phyloP scores from a whole-genome alignment of 2,113 vertebrate genomes.

The Ctenomys sociabilis region DNA sequence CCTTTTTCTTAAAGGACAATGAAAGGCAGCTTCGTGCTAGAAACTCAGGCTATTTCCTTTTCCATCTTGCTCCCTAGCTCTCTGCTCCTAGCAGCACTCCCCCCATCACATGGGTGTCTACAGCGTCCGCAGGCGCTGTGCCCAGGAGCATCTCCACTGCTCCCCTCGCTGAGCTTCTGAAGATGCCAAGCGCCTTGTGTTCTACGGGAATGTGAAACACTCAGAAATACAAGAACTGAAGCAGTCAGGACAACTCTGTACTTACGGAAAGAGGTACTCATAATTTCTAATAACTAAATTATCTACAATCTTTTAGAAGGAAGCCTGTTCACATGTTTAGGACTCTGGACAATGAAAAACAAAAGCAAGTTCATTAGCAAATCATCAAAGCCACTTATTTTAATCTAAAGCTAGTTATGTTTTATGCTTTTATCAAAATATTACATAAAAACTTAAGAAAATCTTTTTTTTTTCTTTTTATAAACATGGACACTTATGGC shows the following conservation, averaged over 20 bases:
- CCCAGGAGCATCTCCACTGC: conserved; percentile 10
- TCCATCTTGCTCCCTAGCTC: not conserved
- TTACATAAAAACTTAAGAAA: conserved; percentile 14
- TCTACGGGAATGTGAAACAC: conserved; percentile 41
- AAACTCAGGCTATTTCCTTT: not conserved
- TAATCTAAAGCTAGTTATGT: conserved; percentile 38
- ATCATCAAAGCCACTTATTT: conserved; percentile 41
- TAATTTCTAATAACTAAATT: conserved; percentile 34
- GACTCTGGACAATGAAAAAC: not conserved
- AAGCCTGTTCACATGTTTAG: not conserved
- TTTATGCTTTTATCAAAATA: not conserved
- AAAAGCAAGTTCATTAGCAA: conserved; percentile 40
- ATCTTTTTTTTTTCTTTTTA: conserved; percentile 56
- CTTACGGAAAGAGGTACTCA: conserved; percentile 15
- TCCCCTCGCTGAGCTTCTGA: conserved; percentile 33
- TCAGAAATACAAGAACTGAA: conserved; percentile 52
- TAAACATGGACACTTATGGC: not conserved
- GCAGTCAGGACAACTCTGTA: conserved; percentile 3
- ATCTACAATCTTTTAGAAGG: not conserved
- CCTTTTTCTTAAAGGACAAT: not conserved
- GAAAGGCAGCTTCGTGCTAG: not conserved
- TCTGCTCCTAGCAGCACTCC: conserved; percentile 61
- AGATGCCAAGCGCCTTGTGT: conserved; percentile 55
- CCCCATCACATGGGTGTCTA: not conserved
- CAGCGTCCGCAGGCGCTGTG: conserved; percentile 24